Evolutionary conservation across 2,113 vertebrate genomes (phyloP).

Genomic region (Micronisus gabar): DNA sequence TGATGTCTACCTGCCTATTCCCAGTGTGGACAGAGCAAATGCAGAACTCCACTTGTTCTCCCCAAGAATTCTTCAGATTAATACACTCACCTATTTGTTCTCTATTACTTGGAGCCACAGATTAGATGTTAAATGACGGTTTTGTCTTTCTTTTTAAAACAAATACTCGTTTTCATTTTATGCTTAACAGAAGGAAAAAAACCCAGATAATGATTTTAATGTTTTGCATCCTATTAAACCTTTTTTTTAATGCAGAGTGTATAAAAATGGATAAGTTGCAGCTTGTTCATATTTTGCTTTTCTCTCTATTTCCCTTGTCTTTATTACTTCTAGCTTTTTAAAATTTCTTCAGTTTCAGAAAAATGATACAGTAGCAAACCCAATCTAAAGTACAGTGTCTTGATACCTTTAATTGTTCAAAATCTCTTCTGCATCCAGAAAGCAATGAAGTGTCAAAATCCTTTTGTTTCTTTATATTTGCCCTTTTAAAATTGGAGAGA

Average conservation of each 20-base stretch:
- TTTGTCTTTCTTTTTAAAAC: neutral
- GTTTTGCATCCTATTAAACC: fast-evolving
- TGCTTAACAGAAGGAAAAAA: neutral
- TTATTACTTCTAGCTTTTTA: fast-evolving
- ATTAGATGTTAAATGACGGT: neutral
- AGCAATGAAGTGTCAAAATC: neutral
- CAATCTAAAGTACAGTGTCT: neutral
- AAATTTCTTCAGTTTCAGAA: neutral
- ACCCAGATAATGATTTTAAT: neutral
- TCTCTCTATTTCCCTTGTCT: neutral
- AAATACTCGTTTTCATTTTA: neutral
- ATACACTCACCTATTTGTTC: neutral
- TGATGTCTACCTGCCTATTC: fast-evolving
- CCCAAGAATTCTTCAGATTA: neutral
- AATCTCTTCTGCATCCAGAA: neutral
- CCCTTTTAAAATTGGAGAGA: neutral
- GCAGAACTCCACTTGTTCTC: neutral
- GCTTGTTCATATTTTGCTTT: neutral
- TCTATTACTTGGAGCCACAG: neutral
- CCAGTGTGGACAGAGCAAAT: neutral
- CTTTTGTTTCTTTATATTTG: neutral
- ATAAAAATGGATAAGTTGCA: neutral
- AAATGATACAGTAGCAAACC: fast-evolving
- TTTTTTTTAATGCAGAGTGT: neutral
- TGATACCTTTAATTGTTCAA: neutral